Evolutionary conservation across 1,140 invertebrate species (phyloP).

Genomic region (Anastatus disparis): DNA sequence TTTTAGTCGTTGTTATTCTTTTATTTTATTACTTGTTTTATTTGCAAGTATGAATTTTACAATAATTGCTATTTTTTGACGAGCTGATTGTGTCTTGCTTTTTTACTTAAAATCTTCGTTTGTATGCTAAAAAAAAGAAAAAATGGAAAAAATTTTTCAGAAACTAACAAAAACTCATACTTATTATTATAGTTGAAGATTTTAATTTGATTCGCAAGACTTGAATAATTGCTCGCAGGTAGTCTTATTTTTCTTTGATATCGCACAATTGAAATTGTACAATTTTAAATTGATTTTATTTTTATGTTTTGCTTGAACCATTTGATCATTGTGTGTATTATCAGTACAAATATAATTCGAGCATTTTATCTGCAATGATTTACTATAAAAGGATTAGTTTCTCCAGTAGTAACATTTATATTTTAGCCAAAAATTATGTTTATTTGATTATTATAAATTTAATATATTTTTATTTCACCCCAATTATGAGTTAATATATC

Average conservation of each 20-base stretch:
- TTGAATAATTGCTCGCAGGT: background rate
- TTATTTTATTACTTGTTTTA: slow-evolving; percentile 15
- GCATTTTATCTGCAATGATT: too few species aligned
- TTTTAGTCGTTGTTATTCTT: slow-evolving; percentile 13
- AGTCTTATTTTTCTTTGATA: slow-evolving; percentile 1
- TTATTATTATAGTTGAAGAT: background rate
- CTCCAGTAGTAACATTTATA: slow-evolving; percentile 54
- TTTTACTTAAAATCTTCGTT: too few species aligned
- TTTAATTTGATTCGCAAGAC: background rate
- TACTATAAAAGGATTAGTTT: slow-evolving; percentile 32
- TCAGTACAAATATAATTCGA: too few species aligned
- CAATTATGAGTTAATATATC: slow-evolving; percentile 14
- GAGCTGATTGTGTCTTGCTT: too few species aligned
- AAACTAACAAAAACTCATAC: too few species aligned
- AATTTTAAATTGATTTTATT: too few species aligned
- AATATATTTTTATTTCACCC: background rate
- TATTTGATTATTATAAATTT: slow-evolving; percentile 58
- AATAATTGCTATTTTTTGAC: too few species aligned
- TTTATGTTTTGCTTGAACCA: too few species aligned
- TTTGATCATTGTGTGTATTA: too few species aligned
- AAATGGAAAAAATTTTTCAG: too few species aligned
- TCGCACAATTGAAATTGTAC: too few species aligned
- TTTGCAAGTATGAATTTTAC: background rate
- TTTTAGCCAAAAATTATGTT: slow-evolving; percentile 68
- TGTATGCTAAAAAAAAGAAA: too few species aligned